Conservation (phyloP, 2,113 vertebrate genomes). For the Ailuropoda melanoleuca region DNA sequence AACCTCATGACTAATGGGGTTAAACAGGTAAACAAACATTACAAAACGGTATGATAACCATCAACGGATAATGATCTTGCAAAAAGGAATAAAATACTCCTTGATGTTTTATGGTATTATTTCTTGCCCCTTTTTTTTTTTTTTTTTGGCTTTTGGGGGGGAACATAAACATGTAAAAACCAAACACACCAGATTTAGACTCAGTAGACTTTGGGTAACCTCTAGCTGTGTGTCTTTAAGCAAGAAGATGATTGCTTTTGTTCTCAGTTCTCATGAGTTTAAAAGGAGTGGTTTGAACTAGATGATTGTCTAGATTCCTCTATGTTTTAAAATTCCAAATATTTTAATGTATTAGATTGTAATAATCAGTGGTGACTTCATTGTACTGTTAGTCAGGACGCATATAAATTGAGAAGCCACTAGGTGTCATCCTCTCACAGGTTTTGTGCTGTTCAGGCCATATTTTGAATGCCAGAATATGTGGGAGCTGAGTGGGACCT, state of each 20-base stretch:
- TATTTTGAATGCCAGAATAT: neutral
- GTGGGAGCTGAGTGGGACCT: neutral
- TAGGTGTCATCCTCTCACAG: constrained; percentile 63
- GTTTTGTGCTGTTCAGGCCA: neutral
- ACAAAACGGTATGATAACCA: neutral
- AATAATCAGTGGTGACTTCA: neutral
- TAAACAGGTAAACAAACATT: neutral
- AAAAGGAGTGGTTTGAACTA: neutral
- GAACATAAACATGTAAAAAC: neutral
- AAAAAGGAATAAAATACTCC: neutral
- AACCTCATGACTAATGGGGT: neutral
- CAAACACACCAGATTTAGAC: neutral
- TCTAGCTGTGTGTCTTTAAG: neutral
- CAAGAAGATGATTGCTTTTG: neutral
- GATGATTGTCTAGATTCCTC: neutral
- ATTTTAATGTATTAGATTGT: neutral
- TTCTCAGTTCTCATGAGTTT: neutral
- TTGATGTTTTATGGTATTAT: neutral
- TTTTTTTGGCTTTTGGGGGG: neutral
- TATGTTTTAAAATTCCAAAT: constrained; percentile 1
- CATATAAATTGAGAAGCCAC: constrained; percentile 39
- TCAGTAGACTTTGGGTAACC: neutral
- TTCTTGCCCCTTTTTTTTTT: too few relatives aligned
- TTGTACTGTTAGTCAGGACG: neutral
- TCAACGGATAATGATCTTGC: neutral